These are phyloP conservation scores for Panurus biarmicus DNA, from an alignment of 2,113 vertebrate genomes.

Conservation along the genomic window DNA sequence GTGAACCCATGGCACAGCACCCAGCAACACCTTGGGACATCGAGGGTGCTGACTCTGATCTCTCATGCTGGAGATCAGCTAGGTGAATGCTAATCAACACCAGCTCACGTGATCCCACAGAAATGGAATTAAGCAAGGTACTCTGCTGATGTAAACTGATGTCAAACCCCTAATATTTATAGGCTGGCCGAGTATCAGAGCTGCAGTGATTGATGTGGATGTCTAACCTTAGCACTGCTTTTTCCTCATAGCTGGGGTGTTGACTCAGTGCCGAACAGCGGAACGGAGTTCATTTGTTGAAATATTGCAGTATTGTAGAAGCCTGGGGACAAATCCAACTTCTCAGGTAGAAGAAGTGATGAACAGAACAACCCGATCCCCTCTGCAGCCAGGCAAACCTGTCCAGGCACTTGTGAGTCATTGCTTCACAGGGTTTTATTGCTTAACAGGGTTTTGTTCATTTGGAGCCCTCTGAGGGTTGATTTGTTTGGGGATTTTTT, in stretches of 20 bases:
- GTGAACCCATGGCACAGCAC: neutral
- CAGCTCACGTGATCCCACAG: neutral
- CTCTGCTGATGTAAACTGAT: conserved; percentile 19
- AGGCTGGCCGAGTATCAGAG: neutral
- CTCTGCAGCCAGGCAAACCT: neutral
- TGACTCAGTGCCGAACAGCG: neutral
- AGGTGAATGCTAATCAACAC: neutral
- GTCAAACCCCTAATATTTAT: neutral
- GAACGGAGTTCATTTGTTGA: neutral
- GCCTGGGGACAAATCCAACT: neutral
- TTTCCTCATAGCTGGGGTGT: neutral
- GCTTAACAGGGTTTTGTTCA: neutral
- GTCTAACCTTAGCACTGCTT: neutral
- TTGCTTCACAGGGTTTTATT: neutral
- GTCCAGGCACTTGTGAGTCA: neutral
- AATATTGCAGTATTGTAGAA: neutral
- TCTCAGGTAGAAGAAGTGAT: neutral
- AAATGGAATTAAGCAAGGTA: neutral
- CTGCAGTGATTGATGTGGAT: neutral
- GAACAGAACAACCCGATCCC: neutral
- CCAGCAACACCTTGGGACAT: neutral
- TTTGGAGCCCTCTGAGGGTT: neutral
- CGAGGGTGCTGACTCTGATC: neutral
- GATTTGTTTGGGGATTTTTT: neutral
- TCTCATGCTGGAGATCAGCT: neutral